Base-by-base conservation (phyloP, 1,140 invertebrate species). In the Dufourea novaeangliae region DNA sequence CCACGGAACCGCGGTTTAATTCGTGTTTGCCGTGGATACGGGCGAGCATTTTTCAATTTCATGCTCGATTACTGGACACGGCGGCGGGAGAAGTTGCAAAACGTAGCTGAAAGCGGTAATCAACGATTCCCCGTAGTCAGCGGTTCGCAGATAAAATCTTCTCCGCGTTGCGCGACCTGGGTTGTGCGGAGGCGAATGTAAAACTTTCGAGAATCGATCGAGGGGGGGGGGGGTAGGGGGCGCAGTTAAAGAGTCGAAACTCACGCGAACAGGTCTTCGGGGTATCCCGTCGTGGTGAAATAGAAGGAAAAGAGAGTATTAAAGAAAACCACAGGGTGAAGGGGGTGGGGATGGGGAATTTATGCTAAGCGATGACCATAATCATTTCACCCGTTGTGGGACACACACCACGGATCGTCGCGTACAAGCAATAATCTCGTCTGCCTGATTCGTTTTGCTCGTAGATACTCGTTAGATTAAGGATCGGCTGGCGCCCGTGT, bases 391-490 rank as follows among this genome's bases (percentile, higher is more conserved):
- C 20, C 20, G 20, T n/a, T 46, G 37, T 22, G n/a, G n/a, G n/a
- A n/a, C n/a, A n/a, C n/a, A n/a, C 32, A 66, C n/a, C 37, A 61
- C 54, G 62, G 61, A 56, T 72, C 67, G 73, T 72, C 44, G 37
- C 78, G n/a, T 34, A 25, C 20, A 29, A n/a, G 29, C 76, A 20
- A 57, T 29, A 69, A 34, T 59, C 66, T 22, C 25, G 56, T 78
- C 66, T 56, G 34, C n/a, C 54, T 64, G 41, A 80, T 63, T 39
- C 32, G 29, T 37, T 56, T 82, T 17, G 61, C 57, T 72, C 62
- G 56, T 61, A 52, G 50, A 82, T 50, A 78, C 27, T 41, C 73
- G 67, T 82, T 83, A 78, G 75, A 73, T 86, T 62, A 78, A 77
- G 71, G 75, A 32, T 56, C 66, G 71, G 73, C 78, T 61, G 75